phyloP scores from a whole-genome alignment of 2,797 vertebrate genomes.

The Clarias laeviceps region DNA sequence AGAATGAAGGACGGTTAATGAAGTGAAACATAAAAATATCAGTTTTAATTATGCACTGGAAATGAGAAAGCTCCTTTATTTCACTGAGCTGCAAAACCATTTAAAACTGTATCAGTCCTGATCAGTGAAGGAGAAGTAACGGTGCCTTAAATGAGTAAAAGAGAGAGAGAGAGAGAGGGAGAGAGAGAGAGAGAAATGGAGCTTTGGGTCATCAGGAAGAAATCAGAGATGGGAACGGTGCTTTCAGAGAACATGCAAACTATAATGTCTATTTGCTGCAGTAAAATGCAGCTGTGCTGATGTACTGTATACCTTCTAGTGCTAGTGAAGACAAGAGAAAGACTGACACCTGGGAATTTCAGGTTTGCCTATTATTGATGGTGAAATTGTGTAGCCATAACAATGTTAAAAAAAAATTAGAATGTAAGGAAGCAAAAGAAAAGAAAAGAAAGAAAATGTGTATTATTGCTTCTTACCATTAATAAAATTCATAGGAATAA shows the following conservation, averaged over 20 bases:
- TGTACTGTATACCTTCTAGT: background rate
- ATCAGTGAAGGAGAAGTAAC: slow-evolving; percentile 57
- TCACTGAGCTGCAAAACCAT: slow-evolving; percentile 61
- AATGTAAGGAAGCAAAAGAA: background rate
- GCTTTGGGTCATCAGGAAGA: background rate
- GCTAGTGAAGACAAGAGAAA: background rate
- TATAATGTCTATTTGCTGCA: background rate
- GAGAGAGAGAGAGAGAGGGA: background rate
- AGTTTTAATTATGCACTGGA: slow-evolving; percentile 50
- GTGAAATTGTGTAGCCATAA: background rate
- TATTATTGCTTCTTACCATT: background rate
- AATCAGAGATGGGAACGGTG: background rate
- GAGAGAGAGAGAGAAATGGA: background rate
- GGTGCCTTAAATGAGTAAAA: slow-evolving; percentile 24
- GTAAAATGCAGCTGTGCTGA: background rate
- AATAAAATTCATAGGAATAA: background rate
- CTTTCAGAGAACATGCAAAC: background rate
- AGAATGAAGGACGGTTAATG: slow-evolving; percentile 5
- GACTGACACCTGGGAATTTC: background rate
- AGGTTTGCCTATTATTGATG: background rate
- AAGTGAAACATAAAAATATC: slow-evolving; percentile 19
- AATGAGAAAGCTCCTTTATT: slow-evolving; percentile 65
- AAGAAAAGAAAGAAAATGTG: background rate
- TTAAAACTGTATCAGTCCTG: slow-evolving; percentile 59
- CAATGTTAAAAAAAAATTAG: background rate